Conservation (phyloP, 2,113 vertebrate species). For the Epinephelus moara region DNA sequence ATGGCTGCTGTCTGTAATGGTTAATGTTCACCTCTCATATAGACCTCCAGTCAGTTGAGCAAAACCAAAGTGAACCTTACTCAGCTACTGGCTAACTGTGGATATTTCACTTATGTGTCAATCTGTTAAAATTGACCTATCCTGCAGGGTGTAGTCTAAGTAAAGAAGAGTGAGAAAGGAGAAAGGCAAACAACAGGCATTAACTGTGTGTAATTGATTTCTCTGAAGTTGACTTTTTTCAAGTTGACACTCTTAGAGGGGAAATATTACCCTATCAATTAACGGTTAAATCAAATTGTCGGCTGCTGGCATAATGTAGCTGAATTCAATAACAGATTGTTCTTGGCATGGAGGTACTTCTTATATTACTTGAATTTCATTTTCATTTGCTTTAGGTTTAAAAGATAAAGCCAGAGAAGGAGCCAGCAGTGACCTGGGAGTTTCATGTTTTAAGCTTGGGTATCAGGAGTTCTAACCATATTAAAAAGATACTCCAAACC, state of each 20-base stretch:
- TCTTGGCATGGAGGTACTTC: not conserved
- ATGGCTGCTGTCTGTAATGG: not conserved
- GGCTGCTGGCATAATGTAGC: conserved; percentile 4
- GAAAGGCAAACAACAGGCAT: not conserved
- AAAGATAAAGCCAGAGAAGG: not conserved
- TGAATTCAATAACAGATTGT: conserved; percentile 12
- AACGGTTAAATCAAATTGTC: conserved; percentile 5
- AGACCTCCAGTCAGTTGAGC: not conserved
- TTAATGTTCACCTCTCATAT: not conserved
- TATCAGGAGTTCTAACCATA: not conserved
- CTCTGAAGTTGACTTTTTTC: conserved; percentile 9
- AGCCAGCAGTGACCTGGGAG: not conserved
- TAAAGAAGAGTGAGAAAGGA: not conserved
- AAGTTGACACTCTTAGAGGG: not conserved
- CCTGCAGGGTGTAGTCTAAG: not conserved
- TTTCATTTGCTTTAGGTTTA: not conserved
- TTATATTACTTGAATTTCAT: not conserved
- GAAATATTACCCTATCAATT: conserved; percentile 32
- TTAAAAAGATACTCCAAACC: not conserved
- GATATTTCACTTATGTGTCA: conserved; percentile 5
- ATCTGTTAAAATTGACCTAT: not conserved
- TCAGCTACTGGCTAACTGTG: not conserved
- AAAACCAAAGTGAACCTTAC: not conserved
- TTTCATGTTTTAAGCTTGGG: not conserved
- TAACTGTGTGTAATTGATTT: conserved; percentile 15